Evolutionary conservation across 2,113 vertebrate genomes (phyloP).

Genomic region (Campylorhamphus procurvoides): DNA sequence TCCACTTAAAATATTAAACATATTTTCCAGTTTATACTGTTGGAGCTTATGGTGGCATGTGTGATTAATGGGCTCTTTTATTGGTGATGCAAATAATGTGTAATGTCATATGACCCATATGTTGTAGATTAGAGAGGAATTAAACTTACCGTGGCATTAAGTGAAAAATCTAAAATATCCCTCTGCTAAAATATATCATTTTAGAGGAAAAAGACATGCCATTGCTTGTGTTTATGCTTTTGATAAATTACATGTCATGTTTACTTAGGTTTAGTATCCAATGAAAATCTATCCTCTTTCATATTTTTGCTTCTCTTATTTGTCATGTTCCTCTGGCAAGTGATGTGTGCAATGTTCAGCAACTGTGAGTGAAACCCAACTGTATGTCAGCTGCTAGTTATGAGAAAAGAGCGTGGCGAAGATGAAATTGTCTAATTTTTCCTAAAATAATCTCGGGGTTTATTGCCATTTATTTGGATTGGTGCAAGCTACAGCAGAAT

Average conservation of each 20-base stretch:
- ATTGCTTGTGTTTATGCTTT: slow-evolving; percentile 60
- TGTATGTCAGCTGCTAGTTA: neutral
- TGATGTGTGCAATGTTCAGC: neutral
- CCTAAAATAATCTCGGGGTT: neutral
- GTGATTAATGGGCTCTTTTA: slow-evolving; percentile 80
- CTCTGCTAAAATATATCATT: slow-evolving; percentile 60
- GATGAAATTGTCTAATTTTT: neutral
- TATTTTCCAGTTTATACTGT: slow-evolving; percentile 50
- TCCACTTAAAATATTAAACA: slow-evolving; percentile 22
- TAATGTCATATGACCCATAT: slow-evolving; percentile 71
- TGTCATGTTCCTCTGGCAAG: neutral
- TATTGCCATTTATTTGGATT: neutral
- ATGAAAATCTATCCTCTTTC: neutral
- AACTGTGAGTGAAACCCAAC: neutral
- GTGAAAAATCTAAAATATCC: slow-evolving; percentile 71
- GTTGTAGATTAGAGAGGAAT: slow-evolving; percentile 71
- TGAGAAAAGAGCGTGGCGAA: neutral
- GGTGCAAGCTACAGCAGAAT: neutral
- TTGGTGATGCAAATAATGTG: slow-evolving; percentile 72
- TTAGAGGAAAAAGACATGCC: slow-evolving; percentile 19
- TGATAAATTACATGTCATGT: slow-evolving; percentile 58
- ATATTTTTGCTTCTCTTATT: slow-evolving; percentile 2
- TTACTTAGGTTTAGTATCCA: slow-evolving; percentile 57
- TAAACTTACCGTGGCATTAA: slow-evolving; percentile 73
- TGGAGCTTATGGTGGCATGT: slow-evolving; percentile 44